A percentile compares a stretch with the other conserved stretches of the same genome.
Conservation (phyloP, 2,797 vertebrate genomes). For the Sparidentex hasta region DNA sequence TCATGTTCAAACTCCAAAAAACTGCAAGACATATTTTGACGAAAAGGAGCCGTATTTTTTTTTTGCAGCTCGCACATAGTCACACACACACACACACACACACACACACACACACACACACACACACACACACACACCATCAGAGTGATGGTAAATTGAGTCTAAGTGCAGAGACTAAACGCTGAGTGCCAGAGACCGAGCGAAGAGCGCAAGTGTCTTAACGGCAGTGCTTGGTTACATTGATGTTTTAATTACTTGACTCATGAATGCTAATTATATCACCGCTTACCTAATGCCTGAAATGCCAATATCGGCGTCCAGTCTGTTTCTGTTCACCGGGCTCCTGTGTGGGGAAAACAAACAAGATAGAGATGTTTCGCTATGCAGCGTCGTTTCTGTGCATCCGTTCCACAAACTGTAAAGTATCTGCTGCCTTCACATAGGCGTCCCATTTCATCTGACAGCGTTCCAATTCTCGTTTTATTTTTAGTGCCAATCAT, state of each 20-base stretch:
- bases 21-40: neutral
- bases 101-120: no score
- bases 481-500: neutral
- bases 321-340: constrained; percentile 54
- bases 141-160: constrained; percentile 9
- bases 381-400: neutral
- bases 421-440: constrained; percentile 5
- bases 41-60: neutral
- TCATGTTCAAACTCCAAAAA: constrained; percentile 1
- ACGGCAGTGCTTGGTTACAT: constrained; percentile 73
- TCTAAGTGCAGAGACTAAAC: constrained; percentile 38
- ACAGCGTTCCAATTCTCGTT: neutral
- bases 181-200: constrained; percentile 51
- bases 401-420: neutral
- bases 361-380: neutral
- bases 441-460: neutral
- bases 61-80: neutral
- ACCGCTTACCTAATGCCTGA: constrained; percentile 77
- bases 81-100: no score
- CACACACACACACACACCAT: neutral
- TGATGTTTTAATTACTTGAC: constrained; percentile 88
- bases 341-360: neutral
- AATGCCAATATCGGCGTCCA: constrained; percentile 80
- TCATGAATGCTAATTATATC: constrained; percentile 87
- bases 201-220: constrained; percentile 64